Evolutionary conservation across 2,113 vertebrate species (phyloP).

Genomic region (Ceratotherium simum): DNA sequence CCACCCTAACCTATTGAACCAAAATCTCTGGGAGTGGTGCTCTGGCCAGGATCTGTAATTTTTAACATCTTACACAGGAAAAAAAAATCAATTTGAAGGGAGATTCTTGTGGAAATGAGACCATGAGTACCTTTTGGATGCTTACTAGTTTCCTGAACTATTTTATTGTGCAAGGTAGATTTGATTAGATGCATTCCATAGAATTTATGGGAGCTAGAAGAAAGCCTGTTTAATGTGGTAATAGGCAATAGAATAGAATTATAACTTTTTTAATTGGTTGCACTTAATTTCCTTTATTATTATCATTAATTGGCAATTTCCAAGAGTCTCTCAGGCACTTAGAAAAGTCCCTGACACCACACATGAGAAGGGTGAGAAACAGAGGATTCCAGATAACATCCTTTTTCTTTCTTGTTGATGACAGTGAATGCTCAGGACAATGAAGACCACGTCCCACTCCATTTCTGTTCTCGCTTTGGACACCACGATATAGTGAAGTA

Average conservation of each 20-base stretch:
- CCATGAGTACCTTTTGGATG: background rate
- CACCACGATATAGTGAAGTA: slow-evolving; percentile 92
- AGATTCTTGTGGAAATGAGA: slow-evolving; percentile 7
- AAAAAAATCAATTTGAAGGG: background rate
- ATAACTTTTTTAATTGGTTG: slow-evolving; percentile 45
- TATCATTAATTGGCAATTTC: slow-evolving; percentile 58
- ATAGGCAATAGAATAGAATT: slow-evolving; percentile 32
- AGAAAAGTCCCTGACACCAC: background rate
- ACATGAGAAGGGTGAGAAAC: background rate
- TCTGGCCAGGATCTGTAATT: background rate
- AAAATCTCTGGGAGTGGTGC: background rate
- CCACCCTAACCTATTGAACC: background rate
- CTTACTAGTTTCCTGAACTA: slow-evolving; percentile 25
- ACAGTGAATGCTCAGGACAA: slow-evolving; percentile 97
- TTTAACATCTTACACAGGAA: background rate
- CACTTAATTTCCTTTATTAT: slow-evolving; percentile 62
- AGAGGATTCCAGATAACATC: background rate
- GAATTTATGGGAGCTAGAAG: slow-evolving; percentile 37
- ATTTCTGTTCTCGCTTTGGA: slow-evolving; percentile 96
- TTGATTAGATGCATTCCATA: slow-evolving; percentile 28
- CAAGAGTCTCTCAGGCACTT: background rate
- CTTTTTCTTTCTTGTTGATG: slow-evolving; percentile 11
- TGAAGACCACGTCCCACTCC: slow-evolving; percentile 94
- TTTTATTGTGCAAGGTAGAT: slow-evolving; percentile 20
- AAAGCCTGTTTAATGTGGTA: background rate